A percentile compares a stretch with the other conserved stretches of the same genome.
Evolutionary conservation across 2,888 invertebrate genomes (phyloP).

Genomic region (Erebia ligea): DNA sequence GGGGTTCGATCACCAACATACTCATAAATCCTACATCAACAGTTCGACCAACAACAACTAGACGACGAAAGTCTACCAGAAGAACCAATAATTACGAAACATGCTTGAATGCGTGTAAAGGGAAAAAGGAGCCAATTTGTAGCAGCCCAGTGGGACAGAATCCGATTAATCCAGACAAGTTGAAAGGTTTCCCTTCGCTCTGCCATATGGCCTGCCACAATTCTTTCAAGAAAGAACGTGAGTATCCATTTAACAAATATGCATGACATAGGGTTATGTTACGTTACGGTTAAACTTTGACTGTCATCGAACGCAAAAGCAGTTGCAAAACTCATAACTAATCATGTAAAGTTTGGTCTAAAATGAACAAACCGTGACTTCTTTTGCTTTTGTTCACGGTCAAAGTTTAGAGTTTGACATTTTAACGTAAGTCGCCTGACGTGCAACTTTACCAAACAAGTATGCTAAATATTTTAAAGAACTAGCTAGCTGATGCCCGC

Average conservation of each 20-base stretch:
- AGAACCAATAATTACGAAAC: slow-evolving; percentile 63
- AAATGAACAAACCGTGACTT: no score
- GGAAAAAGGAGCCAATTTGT: slow-evolving; percentile 65
- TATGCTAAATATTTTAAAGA: no score
- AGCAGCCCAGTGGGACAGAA: slow-evolving; percentile 60
- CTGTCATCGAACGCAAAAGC: no score
- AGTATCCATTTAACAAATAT: slow-evolving; percentile 48
- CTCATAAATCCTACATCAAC: slow-evolving; percentile 61
- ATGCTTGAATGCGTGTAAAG: slow-evolving; percentile 65
- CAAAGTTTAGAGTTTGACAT: no score
- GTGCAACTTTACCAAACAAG: no score
- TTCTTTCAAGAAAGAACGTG: slow-evolving; percentile 68
- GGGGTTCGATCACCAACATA: slow-evolving; percentile 66
- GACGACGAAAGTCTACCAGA: slow-evolving; percentile 52
- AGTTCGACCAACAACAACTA: slow-evolving; percentile 51
- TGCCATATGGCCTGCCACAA: slow-evolving; percentile 79
- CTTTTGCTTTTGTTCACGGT: no score
- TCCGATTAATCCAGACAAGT: slow-evolving; percentile 61
- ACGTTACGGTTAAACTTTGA: no score
- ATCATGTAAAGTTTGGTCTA: no score
- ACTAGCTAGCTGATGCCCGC: no score
- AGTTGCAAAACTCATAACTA: no score
- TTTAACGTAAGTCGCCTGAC: no score
- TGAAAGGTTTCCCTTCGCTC: slow-evolving; percentile 74
- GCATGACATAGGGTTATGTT: no score